Evolutionary conservation across 2,888 invertebrate species (phyloP).

Genomic region (Nemotelus pantherinus): DNA sequence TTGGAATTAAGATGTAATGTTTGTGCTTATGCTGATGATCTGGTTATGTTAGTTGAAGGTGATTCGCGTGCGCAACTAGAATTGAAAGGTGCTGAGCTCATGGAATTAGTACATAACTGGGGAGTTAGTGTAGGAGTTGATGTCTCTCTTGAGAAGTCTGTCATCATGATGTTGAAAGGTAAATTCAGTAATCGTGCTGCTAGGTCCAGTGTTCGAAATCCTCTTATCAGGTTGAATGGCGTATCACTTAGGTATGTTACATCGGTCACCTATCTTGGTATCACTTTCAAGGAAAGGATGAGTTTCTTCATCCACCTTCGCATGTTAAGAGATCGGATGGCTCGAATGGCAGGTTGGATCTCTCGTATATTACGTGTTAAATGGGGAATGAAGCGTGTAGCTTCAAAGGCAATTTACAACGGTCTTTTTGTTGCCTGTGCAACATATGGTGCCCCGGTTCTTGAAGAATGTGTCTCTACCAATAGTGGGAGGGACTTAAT

Average conservation of each 20-base stretch:
- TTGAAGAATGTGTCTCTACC: too few species aligned
- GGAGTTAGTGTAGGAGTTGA: neutral
- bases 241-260: neutral
- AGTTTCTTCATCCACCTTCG: neutral
- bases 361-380: neutral
- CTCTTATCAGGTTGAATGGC: neutral
- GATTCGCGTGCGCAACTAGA: neutral
- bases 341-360: neutral
- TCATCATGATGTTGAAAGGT: neutral
- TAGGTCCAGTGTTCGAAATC: neutral
- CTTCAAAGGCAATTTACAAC: neutral
- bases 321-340: neutral
- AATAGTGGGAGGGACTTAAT: too few species aligned
- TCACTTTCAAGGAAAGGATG: neutral
- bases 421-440: slow-evolving; percentile 7
- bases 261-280: neutral
- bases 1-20: neutral
- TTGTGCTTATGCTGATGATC: slow-evolving; percentile 8
- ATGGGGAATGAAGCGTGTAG: neutral
- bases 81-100: neutral
- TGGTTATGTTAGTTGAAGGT: neutral
- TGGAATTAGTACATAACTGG: neutral
- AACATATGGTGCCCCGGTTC: too few species aligned
- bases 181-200: neutral
- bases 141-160: neutral